Base-by-base conservation (phyloP, 2,888 invertebrate species). In the Chrysomela aeneicollis region DNA sequence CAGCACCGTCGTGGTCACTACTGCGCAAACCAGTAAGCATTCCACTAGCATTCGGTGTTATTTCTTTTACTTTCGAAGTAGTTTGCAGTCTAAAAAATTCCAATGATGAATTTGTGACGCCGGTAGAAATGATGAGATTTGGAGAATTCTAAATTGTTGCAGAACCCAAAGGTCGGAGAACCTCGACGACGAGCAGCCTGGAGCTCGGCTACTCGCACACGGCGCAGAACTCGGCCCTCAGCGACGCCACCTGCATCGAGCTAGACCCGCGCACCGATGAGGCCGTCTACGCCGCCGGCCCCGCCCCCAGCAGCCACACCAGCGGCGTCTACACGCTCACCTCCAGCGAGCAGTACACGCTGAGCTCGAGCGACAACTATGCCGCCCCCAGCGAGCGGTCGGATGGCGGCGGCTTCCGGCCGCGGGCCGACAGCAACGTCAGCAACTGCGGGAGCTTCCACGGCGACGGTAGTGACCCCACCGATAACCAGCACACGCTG, bases 381-480 rank as follows among this genome's bases (percentile, higher is more conserved):
- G 77, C 77, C 51, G 70, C 73, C n/a, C 73, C 76, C 18, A 74
- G 77, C 49, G 81, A 80, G 62, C 80, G 79, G 59, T 71, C 70
- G 55, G 74, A 74, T 2, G 67, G 69, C 72, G 84, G 83, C 5
- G 73, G 76, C 54, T 90, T 90, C 77, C 84, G 91, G 63, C 85
- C 89, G 77, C 84, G 91, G 61, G 90, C 92, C 46, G 92, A 93
- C 77, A 94, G 94, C 1, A 90, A 91, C 73, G 87, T 92, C 0
- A 93, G 93, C 79, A 89, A 90, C n/a, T 85, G 88, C 30, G 89
- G 88, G 19, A 93, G 93, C 55, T 94, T 94, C 79, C 90, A 93
- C 53, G 94, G 94, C 2, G 94, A 94, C 76, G 94, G 94, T n/a
- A 94, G 93, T 77, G 94, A 94, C 81, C 94, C 94, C 2, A 91